A percentile compares a stretch with the other conserved stretches of the same genome.
Conservation (phyloP, 2,113 vertebrate species). For the Pyxicephalus adspersus region DNA sequence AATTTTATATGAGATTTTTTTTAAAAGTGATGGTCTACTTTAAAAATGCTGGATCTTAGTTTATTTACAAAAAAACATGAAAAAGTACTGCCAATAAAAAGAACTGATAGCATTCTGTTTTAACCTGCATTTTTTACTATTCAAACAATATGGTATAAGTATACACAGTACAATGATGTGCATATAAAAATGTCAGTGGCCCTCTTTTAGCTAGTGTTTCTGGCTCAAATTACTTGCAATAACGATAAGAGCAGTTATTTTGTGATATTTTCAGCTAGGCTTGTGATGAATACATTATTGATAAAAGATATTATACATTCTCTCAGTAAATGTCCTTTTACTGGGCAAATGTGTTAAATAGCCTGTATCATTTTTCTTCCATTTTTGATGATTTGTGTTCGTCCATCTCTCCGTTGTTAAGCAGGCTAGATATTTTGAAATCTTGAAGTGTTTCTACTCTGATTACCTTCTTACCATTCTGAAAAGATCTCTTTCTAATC, state of each 20-base stretch:
- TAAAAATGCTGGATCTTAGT: too few relatives aligned
- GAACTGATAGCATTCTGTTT: neutral
- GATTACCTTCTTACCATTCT: conserved; percentile 41
- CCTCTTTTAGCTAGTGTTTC: conserved; percentile 1
- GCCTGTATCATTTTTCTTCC: conserved; percentile 49
- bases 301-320: conserved; percentile 48
- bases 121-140: neutral
- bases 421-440: conserved; percentile 51
- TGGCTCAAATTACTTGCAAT: conserved; percentile 1
- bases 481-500: conserved; percentile 55
- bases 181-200: too few relatives aligned
- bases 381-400: conserved; percentile 51
- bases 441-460: conserved; percentile 54
- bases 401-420: conserved; percentile 49
- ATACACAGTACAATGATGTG: too few relatives aligned
- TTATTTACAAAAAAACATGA: neutral
- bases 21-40: too few relatives aligned
- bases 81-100: neutral
- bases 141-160: neutral
- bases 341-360: conserved; percentile 53
- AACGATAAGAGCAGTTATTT: conserved; percentile 29
- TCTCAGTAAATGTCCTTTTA: conserved; percentile 48
- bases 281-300: conserved; percentile 50
- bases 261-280: conserved; percentile 30
- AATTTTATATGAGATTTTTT: too few relatives aligned